A percentile compares a stretch with the other conserved stretches of the same genome.
phyloP scores from a whole-genome alignment of 2,113 vertebrate genomes.

The Camarhynchus parvulus region DNA sequence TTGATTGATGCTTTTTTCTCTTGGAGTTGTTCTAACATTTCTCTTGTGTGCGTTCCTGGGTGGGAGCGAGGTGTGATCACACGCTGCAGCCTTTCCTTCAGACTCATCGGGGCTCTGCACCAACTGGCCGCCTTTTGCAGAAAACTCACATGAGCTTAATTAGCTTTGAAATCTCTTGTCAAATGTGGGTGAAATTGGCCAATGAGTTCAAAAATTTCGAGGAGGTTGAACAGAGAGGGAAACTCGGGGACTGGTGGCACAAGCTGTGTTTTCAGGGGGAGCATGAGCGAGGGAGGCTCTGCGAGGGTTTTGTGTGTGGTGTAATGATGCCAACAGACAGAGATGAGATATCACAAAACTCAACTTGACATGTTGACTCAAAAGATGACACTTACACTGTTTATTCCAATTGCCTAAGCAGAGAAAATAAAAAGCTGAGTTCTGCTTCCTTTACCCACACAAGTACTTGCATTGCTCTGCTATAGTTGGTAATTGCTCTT shows the following conservation, averaged over 20 bases:
- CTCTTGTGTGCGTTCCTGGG: neutral
- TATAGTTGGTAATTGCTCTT: neutral
- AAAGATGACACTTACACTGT: conserved; percentile 20
- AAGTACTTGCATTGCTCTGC: neutral
- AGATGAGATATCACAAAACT: neutral
- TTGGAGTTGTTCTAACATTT: conserved; percentile 10
- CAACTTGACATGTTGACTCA: neutral
- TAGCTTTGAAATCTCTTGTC: conserved; percentile 37
- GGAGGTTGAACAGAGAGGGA: neutral
- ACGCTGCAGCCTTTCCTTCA: conserved; percentile 48
- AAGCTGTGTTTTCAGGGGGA: conserved; percentile 17
- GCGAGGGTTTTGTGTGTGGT: neutral
- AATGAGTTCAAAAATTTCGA: neutral
- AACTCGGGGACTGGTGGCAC: neutral
- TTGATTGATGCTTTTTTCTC: conserved; percentile 40
- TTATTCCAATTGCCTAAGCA: conserved; percentile 17
- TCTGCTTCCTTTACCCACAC: neutral
- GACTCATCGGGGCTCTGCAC: neutral
- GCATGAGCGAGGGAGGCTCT: neutral
- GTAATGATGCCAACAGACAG: neutral
- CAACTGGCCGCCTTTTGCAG: conserved; percentile 34
- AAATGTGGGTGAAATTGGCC: conserved; percentile 17
- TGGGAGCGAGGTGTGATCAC: conserved; percentile 47
- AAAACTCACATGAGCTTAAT: conserved; percentile 34
- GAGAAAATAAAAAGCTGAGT: neutral